These are phyloP conservation scores for Amyelois transitella DNA, from an alignment of 1,140 invertebrate genomes.

Conservation along the genomic window DNA sequence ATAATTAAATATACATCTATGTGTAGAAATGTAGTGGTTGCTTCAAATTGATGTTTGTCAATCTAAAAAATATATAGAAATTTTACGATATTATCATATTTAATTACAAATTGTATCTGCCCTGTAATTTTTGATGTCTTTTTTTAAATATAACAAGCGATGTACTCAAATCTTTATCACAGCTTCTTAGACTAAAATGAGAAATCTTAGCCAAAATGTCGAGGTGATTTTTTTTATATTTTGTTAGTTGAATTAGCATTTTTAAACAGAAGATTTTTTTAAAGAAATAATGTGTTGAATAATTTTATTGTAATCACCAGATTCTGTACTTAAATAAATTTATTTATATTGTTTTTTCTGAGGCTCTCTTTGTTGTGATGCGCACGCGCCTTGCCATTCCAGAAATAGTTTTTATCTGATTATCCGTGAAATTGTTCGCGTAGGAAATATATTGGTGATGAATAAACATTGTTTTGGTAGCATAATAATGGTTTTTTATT, in stretches of 20 bases:
- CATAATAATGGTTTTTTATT: neutral
- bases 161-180: neutral
- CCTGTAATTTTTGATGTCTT: neutral
- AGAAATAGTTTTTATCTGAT: neutral
- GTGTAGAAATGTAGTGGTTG: neutral
- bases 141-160: neutral
- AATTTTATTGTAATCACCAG: neutral
- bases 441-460: neutral
- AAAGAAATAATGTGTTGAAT: neutral
- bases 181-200: neutral
- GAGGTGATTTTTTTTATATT: neutral
- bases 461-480: conserved; percentile 5
- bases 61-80: neutral
- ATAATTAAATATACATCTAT: neutral
- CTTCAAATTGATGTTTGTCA: neutral
- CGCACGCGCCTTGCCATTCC: neutral
- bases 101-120: neutral
- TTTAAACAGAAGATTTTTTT: neutral
- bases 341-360: neutral
- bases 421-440: neutral
- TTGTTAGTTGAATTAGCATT: neutral
- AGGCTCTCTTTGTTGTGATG: neutral
- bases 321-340: neutral
- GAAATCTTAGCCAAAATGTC: neutral
- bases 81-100: neutral